A percentile compares a stretch with the other conserved stretches of the same genome.
Conservation (phyloP, 2,888 invertebrate species). For the Exephanes ischioxanthus region DNA sequence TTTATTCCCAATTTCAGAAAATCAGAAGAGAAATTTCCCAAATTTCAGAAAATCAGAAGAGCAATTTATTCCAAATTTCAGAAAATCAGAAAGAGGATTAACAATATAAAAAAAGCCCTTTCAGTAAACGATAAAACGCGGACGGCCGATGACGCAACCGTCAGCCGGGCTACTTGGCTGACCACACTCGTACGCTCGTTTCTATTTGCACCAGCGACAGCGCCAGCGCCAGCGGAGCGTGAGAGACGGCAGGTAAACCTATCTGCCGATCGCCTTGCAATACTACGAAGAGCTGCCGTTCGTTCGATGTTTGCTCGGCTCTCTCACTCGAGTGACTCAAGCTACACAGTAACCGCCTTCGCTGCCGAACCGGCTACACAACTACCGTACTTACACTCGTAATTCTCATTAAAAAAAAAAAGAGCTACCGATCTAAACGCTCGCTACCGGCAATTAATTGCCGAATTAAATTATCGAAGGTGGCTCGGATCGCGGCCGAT, state of each 20-base stretch:
- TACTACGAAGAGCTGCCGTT: slow-evolving; percentile 4
- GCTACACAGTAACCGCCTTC: background rate
- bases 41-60: no score
- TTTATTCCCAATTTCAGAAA: no score
- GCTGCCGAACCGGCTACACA: background rate
- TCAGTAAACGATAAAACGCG: background rate
- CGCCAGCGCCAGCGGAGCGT: slow-evolving; percentile 29
- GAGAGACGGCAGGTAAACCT: slow-evolving; percentile 44
- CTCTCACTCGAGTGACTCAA: slow-evolving; percentile 34
- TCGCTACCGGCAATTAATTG: slow-evolving; percentile 63
- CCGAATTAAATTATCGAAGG: slow-evolving; percentile 62
- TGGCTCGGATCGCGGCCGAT: slow-evolving; percentile 38
- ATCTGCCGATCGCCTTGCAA: background rate
- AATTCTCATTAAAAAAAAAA: slow-evolving; percentile 35
- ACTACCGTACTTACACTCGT: slow-evolving; percentile 28
- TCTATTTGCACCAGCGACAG: slow-evolving; percentile 64
- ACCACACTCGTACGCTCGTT: slow-evolving; percentile 56
- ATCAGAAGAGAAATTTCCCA: no score
- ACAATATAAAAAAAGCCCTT: no score
- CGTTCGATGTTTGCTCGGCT: slow-evolving; percentile 52
- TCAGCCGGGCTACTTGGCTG: slow-evolving; percentile 59
- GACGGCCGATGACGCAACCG: slow-evolving; percentile 57
- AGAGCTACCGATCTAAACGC: slow-evolving; percentile 11
- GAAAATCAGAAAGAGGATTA: no score
- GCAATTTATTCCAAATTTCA: no score